Conservation (phyloP, 2,797 vertebrate species). For the Hypotaenidia philippensis region DNA sequence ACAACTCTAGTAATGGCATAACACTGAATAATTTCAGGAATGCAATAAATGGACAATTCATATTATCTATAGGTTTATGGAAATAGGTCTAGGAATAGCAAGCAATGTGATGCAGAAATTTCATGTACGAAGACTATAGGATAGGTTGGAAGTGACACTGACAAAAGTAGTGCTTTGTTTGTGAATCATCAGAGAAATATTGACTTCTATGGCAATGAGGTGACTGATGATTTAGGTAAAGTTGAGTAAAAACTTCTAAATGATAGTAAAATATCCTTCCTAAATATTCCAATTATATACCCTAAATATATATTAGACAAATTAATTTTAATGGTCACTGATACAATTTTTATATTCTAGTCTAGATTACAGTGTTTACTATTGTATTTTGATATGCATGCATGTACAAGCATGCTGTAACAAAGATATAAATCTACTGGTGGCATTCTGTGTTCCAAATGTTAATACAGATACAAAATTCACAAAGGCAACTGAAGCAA, state of each 20-base stretch:
- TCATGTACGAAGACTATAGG: not conserved
- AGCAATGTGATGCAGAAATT: not conserved
- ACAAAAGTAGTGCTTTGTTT: not conserved
- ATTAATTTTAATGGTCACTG: not conserved
- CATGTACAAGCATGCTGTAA: not conserved
- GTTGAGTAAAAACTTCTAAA: not conserved
- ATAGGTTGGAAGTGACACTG: not conserved
- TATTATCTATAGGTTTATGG: not conserved
- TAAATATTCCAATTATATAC: not conserved
- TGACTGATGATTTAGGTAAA: not conserved
- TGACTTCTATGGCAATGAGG: not conserved
- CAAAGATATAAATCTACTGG: not conserved
- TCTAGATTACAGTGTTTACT: not conserved
- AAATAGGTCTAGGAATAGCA: not conserved
- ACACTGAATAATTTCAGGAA: not conserved
- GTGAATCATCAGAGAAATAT: not conserved
- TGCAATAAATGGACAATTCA: not conserved
- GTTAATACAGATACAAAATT: not conserved
- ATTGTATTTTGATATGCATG: accelerated
- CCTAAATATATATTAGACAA: not conserved
- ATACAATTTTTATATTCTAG: not conserved
- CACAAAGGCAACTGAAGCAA: not conserved
- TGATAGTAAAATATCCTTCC: not conserved
- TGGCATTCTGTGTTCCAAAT: not conserved
- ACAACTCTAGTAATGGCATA: not conserved